These are phyloP conservation scores for Zapornia atra DNA, from an alignment of 2,113 vertebrate species.

Conservation along the genomic window DNA sequence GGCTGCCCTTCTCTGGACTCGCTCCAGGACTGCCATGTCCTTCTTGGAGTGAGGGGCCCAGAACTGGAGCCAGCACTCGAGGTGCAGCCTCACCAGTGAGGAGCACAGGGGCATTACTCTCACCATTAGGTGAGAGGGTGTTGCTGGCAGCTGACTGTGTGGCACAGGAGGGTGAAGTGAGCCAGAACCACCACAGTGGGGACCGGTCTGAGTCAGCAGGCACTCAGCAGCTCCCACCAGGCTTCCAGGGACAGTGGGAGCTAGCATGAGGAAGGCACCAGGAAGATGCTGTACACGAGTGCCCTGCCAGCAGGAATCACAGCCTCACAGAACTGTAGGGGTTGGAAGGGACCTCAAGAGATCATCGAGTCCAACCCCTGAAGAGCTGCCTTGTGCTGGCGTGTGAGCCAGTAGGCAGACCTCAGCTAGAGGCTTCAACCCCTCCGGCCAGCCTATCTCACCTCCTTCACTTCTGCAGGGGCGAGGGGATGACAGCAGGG, in stretches of 20 bases:
- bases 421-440: background rate
- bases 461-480: background rate
- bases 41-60: background rate
- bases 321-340: too few species aligned
- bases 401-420: background rate
- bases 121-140: fast-evolving
- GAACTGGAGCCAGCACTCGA: background rate
- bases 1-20: too few species aligned
- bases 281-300: background rate
- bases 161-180: background rate
- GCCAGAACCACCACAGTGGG: background rate
- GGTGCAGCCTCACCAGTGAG: background rate
- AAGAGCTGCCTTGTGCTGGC: background rate
- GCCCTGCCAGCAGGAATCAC: background rate
- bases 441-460: background rate
- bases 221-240: background rate
- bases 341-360: too few species aligned
- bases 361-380: too few species aligned
- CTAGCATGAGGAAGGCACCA: background rate
- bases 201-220: fast-evolving
- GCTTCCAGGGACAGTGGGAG: background rate
- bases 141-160: fast-evolving
- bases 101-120: background rate
- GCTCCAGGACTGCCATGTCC: too few species aligned
- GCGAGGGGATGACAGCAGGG: background rate